Percentiles rank a stretch among this genome's conserved stretches.
phyloP scores from a whole-genome alignment of 2,113 vertebrate genomes.

The Arizona elegans region DNA sequence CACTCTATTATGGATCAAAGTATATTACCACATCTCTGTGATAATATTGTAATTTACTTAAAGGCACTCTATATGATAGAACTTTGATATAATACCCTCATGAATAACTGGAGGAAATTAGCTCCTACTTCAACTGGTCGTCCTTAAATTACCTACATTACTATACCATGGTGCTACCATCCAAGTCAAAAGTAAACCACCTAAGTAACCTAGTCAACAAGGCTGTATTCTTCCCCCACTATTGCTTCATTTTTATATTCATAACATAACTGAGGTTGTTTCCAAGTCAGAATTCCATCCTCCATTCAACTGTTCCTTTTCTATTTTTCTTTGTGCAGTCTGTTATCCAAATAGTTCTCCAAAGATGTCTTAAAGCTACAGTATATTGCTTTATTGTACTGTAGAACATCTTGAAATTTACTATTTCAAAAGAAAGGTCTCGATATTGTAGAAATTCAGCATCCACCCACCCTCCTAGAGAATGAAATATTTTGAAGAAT shows the following conservation, averaged over 20 bases:
- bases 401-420: not conserved
- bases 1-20: not conserved
- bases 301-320: not conserved
- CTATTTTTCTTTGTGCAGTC: not conserved
- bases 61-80: not conserved
- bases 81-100: not conserved
- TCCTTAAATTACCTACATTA: not conserved
- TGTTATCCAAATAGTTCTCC: not conserved
- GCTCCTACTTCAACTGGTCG: too few relatives aligned
- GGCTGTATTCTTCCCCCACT: not conserved
- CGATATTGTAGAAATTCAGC: too few relatives aligned
- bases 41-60: not conserved
- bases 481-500: too few relatives aligned
- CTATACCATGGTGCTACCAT: not conserved
- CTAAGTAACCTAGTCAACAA: not conserved
- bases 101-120: too few relatives aligned
- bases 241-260: not conserved
- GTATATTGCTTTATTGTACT: not conserved
- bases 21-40: not conserved
- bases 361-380: not conserved
- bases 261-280: not conserved
- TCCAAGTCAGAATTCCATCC: not conserved
- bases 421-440: not conserved
- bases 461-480: too few relatives aligned
- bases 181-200: not conserved